These are phyloP conservation scores for Heliothis virescens DNA, from an alignment of 1,140 invertebrate genomes.

Conservation along the genomic window DNA sequence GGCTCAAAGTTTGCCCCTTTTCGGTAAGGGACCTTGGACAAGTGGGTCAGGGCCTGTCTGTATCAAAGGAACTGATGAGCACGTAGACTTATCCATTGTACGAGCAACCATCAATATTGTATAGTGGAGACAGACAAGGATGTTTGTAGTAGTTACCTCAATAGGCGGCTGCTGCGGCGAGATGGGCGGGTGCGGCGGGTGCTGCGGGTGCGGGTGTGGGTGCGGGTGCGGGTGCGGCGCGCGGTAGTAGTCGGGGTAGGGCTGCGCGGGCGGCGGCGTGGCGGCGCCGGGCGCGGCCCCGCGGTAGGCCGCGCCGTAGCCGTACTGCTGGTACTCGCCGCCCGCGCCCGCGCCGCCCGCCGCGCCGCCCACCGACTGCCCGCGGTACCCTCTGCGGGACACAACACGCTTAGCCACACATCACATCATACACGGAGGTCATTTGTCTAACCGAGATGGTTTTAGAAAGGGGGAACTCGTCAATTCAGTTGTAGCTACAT, in stretches of 20 bases:
- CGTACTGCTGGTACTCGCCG: slow-evolving; percentile 82
- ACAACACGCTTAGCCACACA: background rate
- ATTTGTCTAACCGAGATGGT: background rate
- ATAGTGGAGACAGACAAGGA: no score
- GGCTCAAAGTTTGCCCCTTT: no score
- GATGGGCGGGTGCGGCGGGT: slow-evolving; percentile 51
- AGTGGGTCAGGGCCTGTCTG: no score
- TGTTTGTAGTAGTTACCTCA: slow-evolving; percentile 54
- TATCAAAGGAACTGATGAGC: no score
- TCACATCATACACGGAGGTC: background rate
- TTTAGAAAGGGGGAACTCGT: background rate
- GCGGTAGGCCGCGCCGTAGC: slow-evolving; percentile 81
- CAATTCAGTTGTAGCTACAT: background rate
- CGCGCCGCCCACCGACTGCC: slow-evolving; percentile 66
- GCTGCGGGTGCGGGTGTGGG: slow-evolving; percentile 52
- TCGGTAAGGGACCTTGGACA: no score
- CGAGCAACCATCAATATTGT: no score
- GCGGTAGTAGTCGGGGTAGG: slow-evolving; percentile 89
- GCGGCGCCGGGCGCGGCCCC: slow-evolving; percentile 75
- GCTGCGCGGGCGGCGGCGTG: slow-evolving; percentile 85
- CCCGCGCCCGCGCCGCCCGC: slow-evolving; percentile 62
- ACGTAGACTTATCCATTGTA: no score
- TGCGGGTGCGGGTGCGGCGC: slow-evolving; percentile 64
- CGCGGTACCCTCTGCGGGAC: slow-evolving; percentile 69
- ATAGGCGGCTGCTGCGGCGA: slow-evolving; percentile 53